These are phyloP conservation scores for Oikopleura vanhoeffeni DNA, from an alignment of 23 tunicate species.

Conservation along the genomic window DNA sequence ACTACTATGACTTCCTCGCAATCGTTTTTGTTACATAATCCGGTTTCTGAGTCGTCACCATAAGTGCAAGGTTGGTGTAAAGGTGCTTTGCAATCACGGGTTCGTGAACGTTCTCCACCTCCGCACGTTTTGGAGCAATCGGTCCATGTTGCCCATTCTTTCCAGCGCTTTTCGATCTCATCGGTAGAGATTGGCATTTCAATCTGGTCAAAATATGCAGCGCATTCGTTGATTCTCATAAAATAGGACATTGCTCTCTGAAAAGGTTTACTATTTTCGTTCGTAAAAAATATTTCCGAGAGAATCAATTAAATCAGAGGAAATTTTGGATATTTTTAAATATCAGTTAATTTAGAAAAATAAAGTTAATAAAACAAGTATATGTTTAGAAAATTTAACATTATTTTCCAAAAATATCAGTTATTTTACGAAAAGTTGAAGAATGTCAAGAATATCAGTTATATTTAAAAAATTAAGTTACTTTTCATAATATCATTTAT, in stretches of 20 bases:
- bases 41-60: neutral
- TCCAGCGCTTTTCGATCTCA: slow-evolving; percentile 45
- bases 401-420: too few species aligned
- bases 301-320: too few species aligned
- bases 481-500: too few species aligned
- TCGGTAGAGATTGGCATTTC: neutral
- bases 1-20: neutral
- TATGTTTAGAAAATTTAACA: too few species aligned
- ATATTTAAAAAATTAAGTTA: too few species aligned
- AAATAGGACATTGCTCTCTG: neutral
- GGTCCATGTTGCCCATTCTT: slow-evolving; percentile 38
- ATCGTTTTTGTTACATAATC: neutral
- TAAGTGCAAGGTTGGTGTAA: neutral
- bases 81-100: slow-evolving; percentile 15
- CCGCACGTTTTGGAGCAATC: slow-evolving; percentile 54
- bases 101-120: slow-evolving; percentile 30
- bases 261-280: too few species aligned
- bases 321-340: too few species aligned
- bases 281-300: too few species aligned
- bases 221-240: neutral
- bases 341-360: too few species aligned
- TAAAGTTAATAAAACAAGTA: too few species aligned
- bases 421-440: too few species aligned
- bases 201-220: neutral
- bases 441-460: too few species aligned